These are phyloP conservation scores for Cossypha caffra DNA, from an alignment of 2,797 vertebrate species.

Conservation along the genomic window DNA sequence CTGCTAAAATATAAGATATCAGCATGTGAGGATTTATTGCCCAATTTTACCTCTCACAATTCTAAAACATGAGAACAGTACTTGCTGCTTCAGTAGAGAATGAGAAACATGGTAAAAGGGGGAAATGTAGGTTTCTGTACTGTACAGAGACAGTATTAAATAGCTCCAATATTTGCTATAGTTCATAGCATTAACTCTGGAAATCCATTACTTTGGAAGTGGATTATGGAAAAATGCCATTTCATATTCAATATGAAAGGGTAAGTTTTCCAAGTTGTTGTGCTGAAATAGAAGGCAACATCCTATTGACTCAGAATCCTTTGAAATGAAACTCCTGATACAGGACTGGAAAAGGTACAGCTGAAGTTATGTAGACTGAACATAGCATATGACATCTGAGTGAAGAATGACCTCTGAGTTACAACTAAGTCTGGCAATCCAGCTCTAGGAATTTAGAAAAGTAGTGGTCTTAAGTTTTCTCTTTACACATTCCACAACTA, in stretches of 20 bases:
- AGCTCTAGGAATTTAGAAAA: background rate
- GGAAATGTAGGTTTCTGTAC: background rate
- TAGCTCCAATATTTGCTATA: background rate
- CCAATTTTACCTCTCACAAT: slow-evolving; percentile 53
- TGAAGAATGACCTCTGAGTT: background rate
- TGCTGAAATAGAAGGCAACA: background rate
- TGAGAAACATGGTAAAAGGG: background rate
- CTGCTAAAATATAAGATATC: slow-evolving; percentile 70
- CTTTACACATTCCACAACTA: background rate
- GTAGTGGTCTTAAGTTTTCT: background rate
- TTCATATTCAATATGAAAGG: background rate
- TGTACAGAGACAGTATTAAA: background rate
- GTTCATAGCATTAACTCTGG: background rate
- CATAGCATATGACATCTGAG: background rate
- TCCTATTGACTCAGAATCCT: background rate
- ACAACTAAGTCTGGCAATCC: background rate
- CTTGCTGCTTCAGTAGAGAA: background rate
- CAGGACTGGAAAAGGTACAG: background rate
- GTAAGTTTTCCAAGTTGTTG: background rate
- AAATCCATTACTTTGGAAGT: background rate
- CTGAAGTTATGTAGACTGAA: background rate
- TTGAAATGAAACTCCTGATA: background rate
- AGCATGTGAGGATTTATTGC: slow-evolving; percentile 70
- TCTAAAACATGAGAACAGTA: slow-evolving; percentile 31
- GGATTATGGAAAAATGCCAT: background rate